Base-by-base conservation (phyloP, 1,140 invertebrate species). In the Aricia agestis region DNA sequence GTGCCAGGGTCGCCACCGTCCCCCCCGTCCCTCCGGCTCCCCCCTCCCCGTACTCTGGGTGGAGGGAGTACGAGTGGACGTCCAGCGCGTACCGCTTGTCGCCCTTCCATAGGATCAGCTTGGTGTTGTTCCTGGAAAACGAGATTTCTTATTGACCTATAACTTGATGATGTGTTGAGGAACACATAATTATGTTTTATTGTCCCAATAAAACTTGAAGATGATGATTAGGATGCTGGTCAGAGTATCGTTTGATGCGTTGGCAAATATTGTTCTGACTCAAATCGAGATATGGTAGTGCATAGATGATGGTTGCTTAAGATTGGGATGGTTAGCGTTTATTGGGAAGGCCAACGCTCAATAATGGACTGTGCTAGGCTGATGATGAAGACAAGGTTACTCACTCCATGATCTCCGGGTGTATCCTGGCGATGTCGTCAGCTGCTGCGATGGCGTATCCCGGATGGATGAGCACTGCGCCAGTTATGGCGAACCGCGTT, bases 351-450 rank as follows among this genome's bases (percentile, higher is more conserved):
- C 25, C 25, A 25, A 25, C 25, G 25, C 3, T 25, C 25, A 25
- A 3, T 3, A 25, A 3, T 25, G 25, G 25, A 25, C 25, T 25
- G 1, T 25, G 25, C 1, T 25, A 25, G 25, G 25, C 25, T 25
- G 25, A 25, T 25, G 25, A 25, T 25, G 25, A 3, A 2, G 25
- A 25, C 65, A 66, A 9, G 59, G 42, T 7, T 17, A 72, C 75
- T 72, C 71, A 86, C 84, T 25, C 7, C 11, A 84, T 13, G 1
- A 67, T 45, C 6, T 72, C 59, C 6, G 73, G 73, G 3, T 71
- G 67, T 63, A 87, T 84, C 58, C 76, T 75, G 7, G 77, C 76
- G 1, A 88, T 79, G 42, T 88, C 86, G 45, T 85, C 84, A 17
- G 86, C 86, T 2, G 86, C 65, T 1, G 83, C 80, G 19, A 88